These are phyloP conservation scores for Polymixis lichenea DNA, from an alignment of 2,888 invertebrate genomes.

Conservation along the genomic window DNA sequence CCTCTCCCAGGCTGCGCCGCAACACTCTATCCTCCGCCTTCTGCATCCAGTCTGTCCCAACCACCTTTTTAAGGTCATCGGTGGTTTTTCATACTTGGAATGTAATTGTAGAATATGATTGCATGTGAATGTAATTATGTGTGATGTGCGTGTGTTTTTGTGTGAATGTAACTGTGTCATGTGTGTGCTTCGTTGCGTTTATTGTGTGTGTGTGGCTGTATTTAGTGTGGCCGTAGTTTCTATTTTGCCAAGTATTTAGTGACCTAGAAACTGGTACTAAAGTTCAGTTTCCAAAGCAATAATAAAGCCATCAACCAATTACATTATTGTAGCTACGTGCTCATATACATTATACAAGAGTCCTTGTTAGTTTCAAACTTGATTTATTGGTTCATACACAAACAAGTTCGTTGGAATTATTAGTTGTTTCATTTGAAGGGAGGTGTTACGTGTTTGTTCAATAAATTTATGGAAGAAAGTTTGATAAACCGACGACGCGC, in stretches of 20 bases:
- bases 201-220: no score
- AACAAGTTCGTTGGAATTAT: slow-evolving; percentile 1
- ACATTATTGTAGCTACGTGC: slow-evolving; percentile 8
- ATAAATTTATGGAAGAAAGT: not conserved
- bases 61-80: no score
- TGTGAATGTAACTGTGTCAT: no score
- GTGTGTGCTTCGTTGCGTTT: no score
- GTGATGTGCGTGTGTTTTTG: no score
- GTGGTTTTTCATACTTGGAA: no score
- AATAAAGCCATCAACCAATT: slow-evolving; percentile 36
- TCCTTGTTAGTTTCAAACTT: slow-evolving; percentile 15
- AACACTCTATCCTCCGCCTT: no score
- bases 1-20: no score
- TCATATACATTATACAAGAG: slow-evolving; percentile 13
- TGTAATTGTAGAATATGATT: not conserved
- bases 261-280: not conserved
- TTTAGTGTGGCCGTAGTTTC: no score
- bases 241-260: not conserved
- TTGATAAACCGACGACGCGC: not conserved
- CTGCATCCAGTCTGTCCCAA: no score
- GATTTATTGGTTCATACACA: slow-evolving; percentile 22
- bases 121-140: no score
- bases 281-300: slow-evolving; percentile 20
- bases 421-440: not conserved
- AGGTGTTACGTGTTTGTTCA: not conserved